Base-by-base conservation (phyloP, 2,888 invertebrate species). In the Cephus runcator region DNA sequence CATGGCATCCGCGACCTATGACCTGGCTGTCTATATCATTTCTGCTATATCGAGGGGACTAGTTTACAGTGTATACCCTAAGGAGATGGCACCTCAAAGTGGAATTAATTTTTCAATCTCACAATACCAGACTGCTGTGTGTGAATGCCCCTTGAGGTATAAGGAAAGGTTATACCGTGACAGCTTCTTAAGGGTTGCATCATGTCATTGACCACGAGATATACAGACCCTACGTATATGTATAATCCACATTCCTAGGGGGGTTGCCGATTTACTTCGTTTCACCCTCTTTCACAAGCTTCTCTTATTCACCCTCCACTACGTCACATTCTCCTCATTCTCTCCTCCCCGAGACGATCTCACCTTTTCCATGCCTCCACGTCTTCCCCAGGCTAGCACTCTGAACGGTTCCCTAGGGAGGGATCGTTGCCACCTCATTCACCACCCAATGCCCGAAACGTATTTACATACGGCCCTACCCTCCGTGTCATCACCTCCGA, bases 341-440 rank as follows among this genome's bases (percentile, higher is more conserved):
- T 71, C 71, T 69, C n/a, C 31, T 34, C 15, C 11, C 11, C 15
- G 33, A 31, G 11, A n/a, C 31, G 77, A 78, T 78, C 79, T 73
- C 77, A 69, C 76, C 74, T 77, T 82, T 78, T 76, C 77, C 77
- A 69, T 78, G 76, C 80, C 76, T 78, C 76, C 80, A 73, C 80
- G 40, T 40, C 40, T 23, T 40, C 23, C 40, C 23, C 40, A 23
- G 40, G 40, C 40, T 40, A 40, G 6, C 23, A 40, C 23, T 15
- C 79, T 79, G 83, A 86, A 87, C 80, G 79, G 69, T 82, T 83
- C 87, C 80, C 86, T 34, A 12, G 85, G 83, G 87, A 82, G 77
- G 81, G 86, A 87, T 86, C 87, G 87, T 87, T 83, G 85, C 84
- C 85, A 86, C 84, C 83, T 87, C 86, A 81, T 86, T 85, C 85